Evolutionary conservation across 2,113 vertebrate genomes (phyloP).

Genomic region (Choloepus hoffmanni): DNA sequence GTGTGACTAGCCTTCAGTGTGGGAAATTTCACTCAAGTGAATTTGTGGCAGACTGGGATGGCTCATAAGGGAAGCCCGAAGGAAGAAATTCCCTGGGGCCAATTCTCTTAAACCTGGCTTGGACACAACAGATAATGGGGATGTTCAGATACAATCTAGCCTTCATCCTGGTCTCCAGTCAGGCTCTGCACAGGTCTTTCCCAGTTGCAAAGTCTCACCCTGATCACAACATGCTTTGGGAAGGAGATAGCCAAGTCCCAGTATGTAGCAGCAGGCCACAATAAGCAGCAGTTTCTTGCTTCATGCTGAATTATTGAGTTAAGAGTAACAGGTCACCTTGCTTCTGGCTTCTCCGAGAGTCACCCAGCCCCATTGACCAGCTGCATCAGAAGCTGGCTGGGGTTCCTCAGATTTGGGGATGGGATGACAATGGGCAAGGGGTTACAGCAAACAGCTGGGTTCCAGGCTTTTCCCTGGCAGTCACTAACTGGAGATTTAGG

Average conservation of each 20-base stretch:
- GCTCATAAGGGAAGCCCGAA: background rate
- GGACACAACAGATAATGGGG: background rate
- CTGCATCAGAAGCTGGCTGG: background rate
- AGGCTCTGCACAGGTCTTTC: background rate
- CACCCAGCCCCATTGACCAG: background rate
- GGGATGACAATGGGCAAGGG: accelerated
- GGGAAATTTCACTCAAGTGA: constrained; percentile 14
- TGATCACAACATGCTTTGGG: accelerated
- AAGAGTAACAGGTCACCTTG: background rate
- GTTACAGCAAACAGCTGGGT: background rate
- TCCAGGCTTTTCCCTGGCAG: background rate
- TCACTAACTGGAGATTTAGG: background rate
- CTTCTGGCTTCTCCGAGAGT: background rate
- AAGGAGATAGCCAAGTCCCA: background rate
- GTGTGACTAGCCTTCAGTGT: constrained; percentile 52
- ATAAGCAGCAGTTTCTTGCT: background rate
- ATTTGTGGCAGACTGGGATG: background rate
- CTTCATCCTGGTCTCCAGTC: background rate
- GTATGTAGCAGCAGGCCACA: too few species aligned
- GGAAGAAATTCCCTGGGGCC: constrained; percentile 32
- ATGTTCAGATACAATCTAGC: background rate
- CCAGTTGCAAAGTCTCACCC: background rate
- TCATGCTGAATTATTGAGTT: background rate
- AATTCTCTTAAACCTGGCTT: constrained; percentile 6
- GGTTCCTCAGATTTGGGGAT: background rate